Base-by-base conservation (phyloP, 2,797 vertebrate genomes). In the Poeciliopsis paucimaculata region DNA sequence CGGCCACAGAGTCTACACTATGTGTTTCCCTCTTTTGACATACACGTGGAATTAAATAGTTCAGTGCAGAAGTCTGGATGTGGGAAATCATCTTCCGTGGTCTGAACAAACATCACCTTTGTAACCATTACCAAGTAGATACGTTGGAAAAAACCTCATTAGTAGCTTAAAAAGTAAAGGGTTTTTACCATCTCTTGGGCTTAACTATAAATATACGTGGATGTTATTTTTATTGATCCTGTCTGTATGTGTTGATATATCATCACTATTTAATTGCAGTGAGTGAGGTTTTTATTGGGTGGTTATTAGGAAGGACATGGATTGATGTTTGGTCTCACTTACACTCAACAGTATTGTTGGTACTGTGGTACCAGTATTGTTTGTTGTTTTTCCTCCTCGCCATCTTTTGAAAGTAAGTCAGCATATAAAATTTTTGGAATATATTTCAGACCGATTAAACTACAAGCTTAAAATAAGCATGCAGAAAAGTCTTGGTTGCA, bases 101-200 rank as follows among this genome's bases (percentile, higher is more conserved):
- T 76, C 77, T 64, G 77, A 85, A 92, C 89, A 91, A 91, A 91
- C 92, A 94, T 88, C 82, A 83, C 75, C 79, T 88, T 90, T 82
- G 95, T 91, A 92, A 91, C 95, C 94, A 94, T 87, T 47, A 12
- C 62, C 83, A 51, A 83, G 84, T 81, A 92, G 92, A 92, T 84
- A 73, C 55, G 72, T 85, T 90, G 88, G 94, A 90, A 96, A 95
- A 94, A 87, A 92, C 88, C 93, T 96, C 94, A 95, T 96, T 94
- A 95, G 94, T 95, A 86, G 84, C 86, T 92, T 95, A 95, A 96
- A 91, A 86, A 89, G 87, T 90, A 94, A 90, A 93, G 93, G 81
- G 93, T 80, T 86, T 82, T 88, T 86, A 84, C 88, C 88, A 86
- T 89, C 79, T 82, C 66, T 79, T 62, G 72, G 34, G 57, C 26